Base-by-base conservation (phyloP, 2,113 vertebrate species). In the Pyxicephalus adspersus region DNA sequence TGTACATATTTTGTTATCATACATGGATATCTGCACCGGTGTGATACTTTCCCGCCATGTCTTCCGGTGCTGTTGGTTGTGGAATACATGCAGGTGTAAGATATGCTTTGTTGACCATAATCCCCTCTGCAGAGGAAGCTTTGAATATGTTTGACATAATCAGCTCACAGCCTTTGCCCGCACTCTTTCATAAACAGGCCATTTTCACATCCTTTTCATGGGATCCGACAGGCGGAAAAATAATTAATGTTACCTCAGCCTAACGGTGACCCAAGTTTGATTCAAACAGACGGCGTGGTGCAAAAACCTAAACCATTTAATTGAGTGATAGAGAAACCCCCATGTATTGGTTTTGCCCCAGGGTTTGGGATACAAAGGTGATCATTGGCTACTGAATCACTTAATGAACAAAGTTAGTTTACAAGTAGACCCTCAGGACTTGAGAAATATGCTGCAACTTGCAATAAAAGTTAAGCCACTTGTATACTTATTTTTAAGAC, bases 181-280 rank as follows among this genome's bases (percentile, higher is more conserved):
- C 86, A 87, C 89, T 91, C 90, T 91, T 93, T 89, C 90, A 92
- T 91, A 92, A 91, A 90, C 91, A 91, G 92, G 92, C 93, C 90
- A 85, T 91, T 93, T 94, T 93, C 92, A 93, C 90, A 86, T 90
- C 88, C 91, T 89, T 91, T 94, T 96, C 96, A 99, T 96, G 91
- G 91, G 91, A 97, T 97, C 95, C 83, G 97, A 99, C 97, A 99
- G 91, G 97, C 96, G 96, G 96, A 99, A 99, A 99, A 99, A 99
- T 99, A 99, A 99, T 98, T 96, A 99, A 96, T 94, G 95, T 97
- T 96, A 96, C 94, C 96, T 98, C 95, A 94, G 95, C 95, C 96
- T 91, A 89, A 92, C 89, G 91, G 91, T 96, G 96, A 96, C 95
- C 96, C 92, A 94, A 94, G 92, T 94, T 90, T 90, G 89, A 94